Conservation (phyloP, 2,888 invertebrate genomes). For the Margaritifera margaritifera region DNA sequence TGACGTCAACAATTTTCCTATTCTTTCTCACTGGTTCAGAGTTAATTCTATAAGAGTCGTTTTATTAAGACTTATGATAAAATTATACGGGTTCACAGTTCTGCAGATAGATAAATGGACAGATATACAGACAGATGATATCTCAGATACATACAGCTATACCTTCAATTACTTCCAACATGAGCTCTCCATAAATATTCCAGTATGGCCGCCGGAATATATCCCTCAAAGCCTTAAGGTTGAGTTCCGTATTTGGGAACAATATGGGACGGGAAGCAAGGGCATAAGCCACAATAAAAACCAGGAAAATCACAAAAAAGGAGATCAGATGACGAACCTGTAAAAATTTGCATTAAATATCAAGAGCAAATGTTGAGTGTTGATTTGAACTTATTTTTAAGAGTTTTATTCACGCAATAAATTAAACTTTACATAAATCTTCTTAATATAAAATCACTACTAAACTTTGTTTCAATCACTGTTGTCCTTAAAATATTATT, state of each 20-base stretch:
- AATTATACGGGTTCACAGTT: too few species aligned
- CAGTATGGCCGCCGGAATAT: slow-evolving; percentile 73
- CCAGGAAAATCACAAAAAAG: slow-evolving; percentile 70
- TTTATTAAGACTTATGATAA: too few species aligned
- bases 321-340: slow-evolving; percentile 69
- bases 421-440: too few species aligned
- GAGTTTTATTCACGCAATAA: too few species aligned
- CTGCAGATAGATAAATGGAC: too few species aligned
- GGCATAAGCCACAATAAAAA: slow-evolving; percentile 71
- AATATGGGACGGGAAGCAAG: slow-evolving; percentile 70
- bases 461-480: too few species aligned
- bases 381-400: too few species aligned
- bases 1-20: too few species aligned
- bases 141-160: neutral
- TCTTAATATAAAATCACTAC: too few species aligned
- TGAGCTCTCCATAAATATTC: slow-evolving; percentile 74
- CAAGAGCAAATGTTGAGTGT: neutral
- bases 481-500: too few species aligned
- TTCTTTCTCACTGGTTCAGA: too few species aligned
- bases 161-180: slow-evolving; percentile 71
- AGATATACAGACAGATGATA: neutral
- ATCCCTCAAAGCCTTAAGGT: slow-evolving; percentile 50
- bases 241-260: slow-evolving; percentile 67
- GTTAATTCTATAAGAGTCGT: too few species aligned
- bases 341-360: slow-evolving; percentile 10